Percentiles rank a stretch among this genome's conserved stretches.
Conservation (phyloP, 2,113 vertebrate genomes). For the Vombatus ursinus region DNA sequence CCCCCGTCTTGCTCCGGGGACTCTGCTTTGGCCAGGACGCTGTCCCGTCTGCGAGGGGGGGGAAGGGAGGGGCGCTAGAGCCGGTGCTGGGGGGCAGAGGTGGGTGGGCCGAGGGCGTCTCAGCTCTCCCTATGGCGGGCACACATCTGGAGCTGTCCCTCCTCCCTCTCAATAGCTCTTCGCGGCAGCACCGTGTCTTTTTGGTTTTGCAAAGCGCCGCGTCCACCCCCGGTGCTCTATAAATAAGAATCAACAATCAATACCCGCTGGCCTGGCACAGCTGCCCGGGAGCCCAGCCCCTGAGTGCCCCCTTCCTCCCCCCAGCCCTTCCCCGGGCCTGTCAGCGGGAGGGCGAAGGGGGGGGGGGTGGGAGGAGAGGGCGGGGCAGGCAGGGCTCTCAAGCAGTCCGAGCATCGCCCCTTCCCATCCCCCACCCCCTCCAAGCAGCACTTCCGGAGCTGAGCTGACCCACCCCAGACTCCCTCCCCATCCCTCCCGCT, state of each 20-base stretch:
- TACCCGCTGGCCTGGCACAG: slow-evolving; percentile 75
- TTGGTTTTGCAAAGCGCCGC: slow-evolving; percentile 82
- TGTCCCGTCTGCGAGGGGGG: slow-evolving; percentile 74
- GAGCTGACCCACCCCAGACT: neutral
- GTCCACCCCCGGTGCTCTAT: slow-evolving; percentile 82
- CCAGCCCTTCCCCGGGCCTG: slow-evolving; percentile 39
- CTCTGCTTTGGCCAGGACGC: slow-evolving; percentile 77
- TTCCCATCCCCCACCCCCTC: neutral
- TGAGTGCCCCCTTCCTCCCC: slow-evolving; percentile 70
- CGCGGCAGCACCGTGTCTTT: slow-evolving; percentile 81
- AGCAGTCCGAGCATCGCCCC: neutral
- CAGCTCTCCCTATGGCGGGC: slow-evolving; percentile 81
- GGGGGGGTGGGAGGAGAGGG: neutral
- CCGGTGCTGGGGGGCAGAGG: slow-evolving; percentile 63
- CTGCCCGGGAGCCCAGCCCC: slow-evolving; percentile 74
- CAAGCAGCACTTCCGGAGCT: neutral
- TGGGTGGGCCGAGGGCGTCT: slow-evolving; percentile 77
- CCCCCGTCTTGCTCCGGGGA: slow-evolving; percentile 72
- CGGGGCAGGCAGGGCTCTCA: neutral
- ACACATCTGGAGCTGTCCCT: slow-evolving; percentile 81
- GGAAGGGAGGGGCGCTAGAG: slow-evolving; percentile 25
- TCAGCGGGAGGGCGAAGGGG: neutral
- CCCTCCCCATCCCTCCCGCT: neutral
- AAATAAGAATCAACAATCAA: slow-evolving; percentile 82
- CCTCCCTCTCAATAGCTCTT: slow-evolving; percentile 80